Evolutionary conservation across 2,888 invertebrate species (phyloP), one percentile per base, ranked within the genome.

Genomic region (Drosophila longiperda): DNA sequence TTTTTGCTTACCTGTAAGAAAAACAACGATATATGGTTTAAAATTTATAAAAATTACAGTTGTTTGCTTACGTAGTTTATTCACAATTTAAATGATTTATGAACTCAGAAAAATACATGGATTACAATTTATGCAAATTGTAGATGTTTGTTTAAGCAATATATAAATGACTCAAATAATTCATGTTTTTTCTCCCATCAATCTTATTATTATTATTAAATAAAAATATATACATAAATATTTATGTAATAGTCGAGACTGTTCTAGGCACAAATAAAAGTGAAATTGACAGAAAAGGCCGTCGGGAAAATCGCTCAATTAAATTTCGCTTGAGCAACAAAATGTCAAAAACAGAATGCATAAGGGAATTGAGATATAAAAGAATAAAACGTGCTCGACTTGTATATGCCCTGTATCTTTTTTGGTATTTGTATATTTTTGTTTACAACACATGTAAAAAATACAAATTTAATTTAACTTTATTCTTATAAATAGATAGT

Each of bases 201-300:
- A 23, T 23, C 23, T 50, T 65, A 49, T n/a, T n/a, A n/a, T n/a
- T n/a, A n/a, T n/a, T n/a, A n/a, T n/a, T n/a, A n/a, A n/a, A n/a
- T n/a, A n/a, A n/a, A n/a, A n/a, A n/a, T n/a, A n/a, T 34, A 7
- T 32, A 23, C 1, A 29, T n/a, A n/a, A 9, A 5, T 33, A 40
- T 52, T 9, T 62, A 42, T 45, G 12, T 12, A 45, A n/a, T 5
- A 23, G 4, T 33, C 9, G 40, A 45, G 63, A 48, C 61, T 57
- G 20, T 77, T 71, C 81, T 81, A 81, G 78, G 61, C 63, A 53
- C 66, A 76, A 63, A 64, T 50, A 68, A 78, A 69, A 73, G 63
- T 64, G 64, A 69, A 65, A 73, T 48, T 69, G 82, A 73, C 78
- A 65, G 49, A 66, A 66, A 64, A 81, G 82, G 77, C 52, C 78